Evolutionary conservation across 2,797 vertebrate genomes (phyloP).

Genomic region (Acipenser ruthenus): DNA sequence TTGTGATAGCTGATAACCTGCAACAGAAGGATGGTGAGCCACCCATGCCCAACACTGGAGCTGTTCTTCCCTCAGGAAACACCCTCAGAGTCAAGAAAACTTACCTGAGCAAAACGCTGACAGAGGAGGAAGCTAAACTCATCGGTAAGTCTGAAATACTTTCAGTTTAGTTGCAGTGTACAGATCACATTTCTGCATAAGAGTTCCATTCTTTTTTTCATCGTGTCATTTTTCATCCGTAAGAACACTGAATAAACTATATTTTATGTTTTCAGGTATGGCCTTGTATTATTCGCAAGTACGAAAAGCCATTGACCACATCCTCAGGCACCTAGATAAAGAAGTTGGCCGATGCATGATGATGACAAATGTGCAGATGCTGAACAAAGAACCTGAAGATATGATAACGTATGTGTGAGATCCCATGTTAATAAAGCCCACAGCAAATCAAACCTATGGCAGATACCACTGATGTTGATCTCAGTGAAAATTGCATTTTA

Average conservation of each 20-base stretch:
- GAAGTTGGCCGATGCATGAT: conserved; percentile 98
- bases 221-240: too few species aligned
- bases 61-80: conserved; percentile 93
- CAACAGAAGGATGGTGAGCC: conserved; percentile 97
- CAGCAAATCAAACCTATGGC: too few species aligned
- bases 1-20: conserved; percentile 94
- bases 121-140: conserved; percentile 95
- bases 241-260: neutral
- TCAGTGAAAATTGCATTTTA: neutral
- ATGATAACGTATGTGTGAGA: conserved; percentile 88
- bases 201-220: too few species aligned
- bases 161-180: too few species aligned
- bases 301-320: conserved; percentile 91
- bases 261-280: conserved; percentile 70
- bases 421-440: neutral
- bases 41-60: conserved; percentile 96
- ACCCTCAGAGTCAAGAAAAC: conserved; percentile 97
- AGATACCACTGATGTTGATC: neutral
- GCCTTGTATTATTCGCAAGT: conserved; percentile 97
- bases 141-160: conserved; percentile 69
- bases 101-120: conserved; percentile 95
- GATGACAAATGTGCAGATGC: conserved; percentile 94
- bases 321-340: conserved; percentile 93
- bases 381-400: conserved; percentile 98
- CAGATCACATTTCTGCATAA: too few species aligned